A percentile compares a stretch with the other conserved stretches of the same genome.
Conservation (phyloP, 2,888 invertebrate species). For the Lampropteryx suffumata region DNA sequence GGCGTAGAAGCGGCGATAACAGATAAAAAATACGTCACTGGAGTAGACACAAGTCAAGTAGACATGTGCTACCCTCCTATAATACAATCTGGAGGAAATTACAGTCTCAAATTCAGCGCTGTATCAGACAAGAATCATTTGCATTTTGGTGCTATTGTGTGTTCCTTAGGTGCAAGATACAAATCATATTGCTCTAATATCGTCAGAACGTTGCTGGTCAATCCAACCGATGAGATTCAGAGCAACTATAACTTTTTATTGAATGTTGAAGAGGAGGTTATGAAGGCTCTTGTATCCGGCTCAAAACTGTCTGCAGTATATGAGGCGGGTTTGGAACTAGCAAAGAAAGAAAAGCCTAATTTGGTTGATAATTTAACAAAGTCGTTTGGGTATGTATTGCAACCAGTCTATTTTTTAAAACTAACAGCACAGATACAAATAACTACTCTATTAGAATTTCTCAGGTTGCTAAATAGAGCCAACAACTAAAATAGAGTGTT, state of each 20-base stretch:
- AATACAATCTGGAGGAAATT: slow-evolving; percentile 99
- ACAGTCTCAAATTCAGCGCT: slow-evolving; percentile 98
- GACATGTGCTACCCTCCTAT: slow-evolving; percentile 99
- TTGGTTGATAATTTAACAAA: slow-evolving; percentile 96
- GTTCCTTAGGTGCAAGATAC: slow-evolving; percentile 96
- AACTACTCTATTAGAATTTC: no score
- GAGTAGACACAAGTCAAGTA: slow-evolving; percentile 93
- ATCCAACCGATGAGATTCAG: slow-evolving; percentile 91
- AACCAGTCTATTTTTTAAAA: no score
- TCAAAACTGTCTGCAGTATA: slow-evolving; percentile 93
- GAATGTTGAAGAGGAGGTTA: slow-evolving; percentile 93
- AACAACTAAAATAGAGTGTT: no score
- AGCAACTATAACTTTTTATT: slow-evolving; percentile 96
- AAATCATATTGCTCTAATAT: slow-evolving; percentile 99
- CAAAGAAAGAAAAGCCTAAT: slow-evolving; percentile 93
- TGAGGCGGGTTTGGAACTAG: slow-evolving; percentile 89
- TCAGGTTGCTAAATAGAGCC: no score
- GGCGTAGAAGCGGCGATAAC: slow-evolving; percentile 96
- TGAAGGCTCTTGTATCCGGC: slow-evolving; percentile 92
- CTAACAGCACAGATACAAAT: no score
- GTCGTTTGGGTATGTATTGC: slow-evolving; percentile 88
- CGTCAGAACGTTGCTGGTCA: slow-evolving; percentile 97
- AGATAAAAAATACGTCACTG: slow-evolving; percentile 97
- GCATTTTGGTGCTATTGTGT: slow-evolving; percentile 98
- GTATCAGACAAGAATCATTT: slow-evolving; percentile 96